Evolutionary conservation across 2,888 invertebrate species (phyloP), one percentile per base, ranked within the genome.

Genomic region (Eurois occulta): DNA sequence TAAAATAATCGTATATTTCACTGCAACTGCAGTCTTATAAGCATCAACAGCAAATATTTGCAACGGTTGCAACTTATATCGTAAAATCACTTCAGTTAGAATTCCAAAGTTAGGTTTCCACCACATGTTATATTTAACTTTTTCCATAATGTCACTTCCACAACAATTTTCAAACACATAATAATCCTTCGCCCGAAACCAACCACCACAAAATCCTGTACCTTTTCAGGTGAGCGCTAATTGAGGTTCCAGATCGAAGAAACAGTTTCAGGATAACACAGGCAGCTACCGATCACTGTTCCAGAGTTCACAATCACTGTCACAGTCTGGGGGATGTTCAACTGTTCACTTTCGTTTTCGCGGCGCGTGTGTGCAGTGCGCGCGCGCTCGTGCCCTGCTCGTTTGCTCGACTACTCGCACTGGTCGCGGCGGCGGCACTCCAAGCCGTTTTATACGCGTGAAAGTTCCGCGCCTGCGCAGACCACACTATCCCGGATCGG

Each of bases 191-290:
- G 32, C 48, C 69, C 24, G 78, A 87, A 88, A 86, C 89, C 87
- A 88, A 83, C 85, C 86, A 78, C 90, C 92, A 92, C 91, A 91
- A 90, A 91, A 92, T 92, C 91, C 91, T 87, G 92, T 95, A 96
- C 96, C 96, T 96, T 95, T 93, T 91, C 93, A 94, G 94, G 94
- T 91, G 94, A 92, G 92, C 80, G 90, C 72, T 88, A 84, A 89
- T 88, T 62, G 85, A 81, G 77, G 87, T 91, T 93, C 94, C 92
- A 92, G 91, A 90, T 88, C 84, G 91, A 88, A 91, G 94, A 92
- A 94, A 95, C 94, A 94, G 95, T 94, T 94, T 95, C 95, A 95
- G 94, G 96, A 95, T 95, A 95, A 95, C 96, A 94, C 93, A 92
- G 94, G 91, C 89, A 91, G 95, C 95, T 95, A 95, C 94, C 95